phyloP scores from a whole-genome alignment of 2,113 vertebrate genomes.

The Tenebrosternarchus preto region DNA sequence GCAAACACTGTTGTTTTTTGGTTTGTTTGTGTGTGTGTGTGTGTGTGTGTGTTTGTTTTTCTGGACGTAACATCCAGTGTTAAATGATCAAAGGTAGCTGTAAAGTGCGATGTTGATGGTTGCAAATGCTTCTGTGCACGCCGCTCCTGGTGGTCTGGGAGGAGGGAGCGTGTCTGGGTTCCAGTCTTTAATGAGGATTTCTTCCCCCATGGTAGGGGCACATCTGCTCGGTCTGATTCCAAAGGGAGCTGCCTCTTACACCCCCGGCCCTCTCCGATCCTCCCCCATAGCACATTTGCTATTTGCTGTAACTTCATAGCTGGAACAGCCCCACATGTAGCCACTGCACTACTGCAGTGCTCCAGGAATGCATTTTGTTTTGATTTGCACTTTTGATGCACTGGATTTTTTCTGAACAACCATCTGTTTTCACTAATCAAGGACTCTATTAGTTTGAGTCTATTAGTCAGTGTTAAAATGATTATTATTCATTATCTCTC shows the following conservation, averaged over 20 bases:
- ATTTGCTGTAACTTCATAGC: constrained; percentile 1
- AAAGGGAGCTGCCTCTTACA: constrained; percentile 39
- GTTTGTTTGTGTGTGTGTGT: not conserved
- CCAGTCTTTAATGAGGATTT: constrained; percentile 43
- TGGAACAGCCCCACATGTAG: not conserved
- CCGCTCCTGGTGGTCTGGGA: constrained; percentile 4
- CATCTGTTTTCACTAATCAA: no score
- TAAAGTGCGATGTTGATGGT: constrained; percentile 22
- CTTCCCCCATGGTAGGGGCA: constrained; percentile 48
- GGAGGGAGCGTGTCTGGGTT: constrained; percentile 6
- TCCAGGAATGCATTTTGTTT: not conserved
- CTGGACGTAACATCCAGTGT: not conserved
- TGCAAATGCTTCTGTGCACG: constrained; percentile 20
- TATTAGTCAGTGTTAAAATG: no score
- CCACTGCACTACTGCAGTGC: not conserved
- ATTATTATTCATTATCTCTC: no score
- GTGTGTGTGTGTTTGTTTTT: no score
- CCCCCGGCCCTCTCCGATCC: constrained; percentile 18
- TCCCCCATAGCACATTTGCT: constrained; percentile 19
- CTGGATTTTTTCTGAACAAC: no score
- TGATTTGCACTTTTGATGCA: not conserved
- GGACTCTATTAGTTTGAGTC: no score
- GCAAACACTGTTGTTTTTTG: not conserved
- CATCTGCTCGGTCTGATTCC: constrained; percentile 57
- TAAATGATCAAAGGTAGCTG: constrained; percentile 23